These are phyloP conservation scores for Choreutis nemorana DNA, from an alignment of 2,888 invertebrate genomes.

Conservation along the genomic window DNA sequence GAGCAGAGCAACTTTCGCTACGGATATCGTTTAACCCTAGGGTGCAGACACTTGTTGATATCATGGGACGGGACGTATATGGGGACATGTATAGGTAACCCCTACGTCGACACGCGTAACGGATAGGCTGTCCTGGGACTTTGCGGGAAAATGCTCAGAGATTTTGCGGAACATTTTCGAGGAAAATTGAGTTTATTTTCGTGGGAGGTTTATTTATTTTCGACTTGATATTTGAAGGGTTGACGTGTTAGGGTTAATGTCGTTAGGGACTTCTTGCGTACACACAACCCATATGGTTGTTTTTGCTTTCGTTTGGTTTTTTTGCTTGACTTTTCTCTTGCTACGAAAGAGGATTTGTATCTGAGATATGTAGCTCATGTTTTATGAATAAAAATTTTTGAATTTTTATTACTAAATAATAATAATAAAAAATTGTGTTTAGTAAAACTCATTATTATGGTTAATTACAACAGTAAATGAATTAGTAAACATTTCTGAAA, in stretches of 20 bases:
- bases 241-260: constrained; percentile 18
- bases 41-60: constrained; percentile 58
- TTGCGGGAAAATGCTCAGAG: constrained; percentile 18
- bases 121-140: constrained; percentile 17
- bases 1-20: constrained; percentile 27
- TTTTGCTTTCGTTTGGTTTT: no score
- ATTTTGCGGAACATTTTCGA: constrained; percentile 25
- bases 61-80: constrained; percentile 45
- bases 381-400: no score
- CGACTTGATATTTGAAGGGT: constrained; percentile 24
- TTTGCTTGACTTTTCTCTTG: no score
- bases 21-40: constrained; percentile 54
- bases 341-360: no score
- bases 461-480: no score
- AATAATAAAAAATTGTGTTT: no score
- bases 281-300: no score
- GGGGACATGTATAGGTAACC: constrained; percentile 24
- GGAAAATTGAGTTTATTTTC: constrained; percentile 51
- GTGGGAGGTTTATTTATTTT: constrained; percentile 41
- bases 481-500: no score
- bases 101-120: constrained; percentile 16
- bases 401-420: no score
- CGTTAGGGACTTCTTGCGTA: no score
- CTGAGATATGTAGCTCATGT: no score
- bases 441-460: no score